Evolutionary conservation across 1,140 invertebrate genomes (phyloP), one percentile per base, ranked within the genome.

Genomic region (Watersipora subatra): DNA sequence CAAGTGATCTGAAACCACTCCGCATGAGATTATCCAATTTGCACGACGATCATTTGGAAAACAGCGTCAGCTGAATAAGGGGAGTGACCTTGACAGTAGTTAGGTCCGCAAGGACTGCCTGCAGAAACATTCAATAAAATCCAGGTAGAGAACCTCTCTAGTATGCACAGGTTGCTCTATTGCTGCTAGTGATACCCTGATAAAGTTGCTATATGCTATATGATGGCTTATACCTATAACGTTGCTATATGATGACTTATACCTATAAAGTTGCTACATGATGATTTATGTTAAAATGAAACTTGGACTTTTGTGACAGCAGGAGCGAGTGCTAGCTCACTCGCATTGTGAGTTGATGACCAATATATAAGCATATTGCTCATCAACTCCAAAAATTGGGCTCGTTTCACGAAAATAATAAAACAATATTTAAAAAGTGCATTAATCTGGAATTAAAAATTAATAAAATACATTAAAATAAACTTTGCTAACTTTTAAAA

Each of bases 71-170:
- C 64, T 91, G 89, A 30, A 92, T 78, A 1, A 92, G 79, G 15
- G 93, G 90, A 75, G 94, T 86, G 0, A 95, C 89, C 70, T 89
- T 87, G 25, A 96, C 85, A 0, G 91, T 92, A 2, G 91, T 93
- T 58, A 96, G 79, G 76, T 95, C 92, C 2, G 91, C 90, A 27
- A 95, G 76, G 26, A 95, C 89, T 26, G 89, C 88, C 85, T 88
- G 75, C 58, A 84, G 82, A 67, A 69, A 30, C 66, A 30, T 67
- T 22, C 56, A 22, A 62, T 26, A 55, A 22, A 56, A 67, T 63
- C 68, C 27, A 22, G 28, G 57, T 20, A 64, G 64, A 65, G 22
- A 2, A 65, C 27, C 7, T 58, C 27, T 17, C 15, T 55, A 58
- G 34, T 17, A 19, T 19, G 34, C 26, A 17, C 7, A 17, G 17